Base-by-base conservation (phyloP, 1,140 invertebrate species). In the Saccostrea echinata region DNA sequence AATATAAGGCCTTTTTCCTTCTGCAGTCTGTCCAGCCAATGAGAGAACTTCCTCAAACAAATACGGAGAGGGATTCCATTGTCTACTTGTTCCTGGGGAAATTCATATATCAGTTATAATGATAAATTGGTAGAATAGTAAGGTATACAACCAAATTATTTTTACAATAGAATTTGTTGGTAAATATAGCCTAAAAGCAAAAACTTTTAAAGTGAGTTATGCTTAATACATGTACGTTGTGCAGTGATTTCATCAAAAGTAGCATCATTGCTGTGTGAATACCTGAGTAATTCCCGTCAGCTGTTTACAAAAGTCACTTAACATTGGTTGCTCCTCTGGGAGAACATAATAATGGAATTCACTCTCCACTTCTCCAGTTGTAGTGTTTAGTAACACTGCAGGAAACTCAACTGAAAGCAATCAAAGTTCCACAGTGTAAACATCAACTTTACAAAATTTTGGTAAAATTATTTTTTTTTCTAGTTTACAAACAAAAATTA, bases 281-380 rank as follows among this genome's bases (percentile, higher is more conserved):
- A 94, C 94, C 92, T 95, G 94, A 18, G 92, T 91, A 33, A 95
- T 95, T n/a, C 94, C 94, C 35, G 94, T 95, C 1, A 95, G 91
- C 81, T 94, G 84, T 84, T 88, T 91, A 91, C 94, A 95, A 85
- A 95, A 95, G 3, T 91, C 90, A 90, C 94, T 94, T 0, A 95
- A 91, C 11, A 91, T 88, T 21, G 94, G 94, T 27, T 93, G 89
- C 88, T 94, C 94, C 57, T 92, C 89, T n/a, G 94, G 94, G 86
- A 93, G 92, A 52, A 95, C 90, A 89, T 94, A 95, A 84, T 91
- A 89, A 68, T 94, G 94, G 83, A 94, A 95, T 57, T 94, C 93
- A 88, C 88, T 91, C 76, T 94, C 94, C 53, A 94, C 91, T 51
- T 92, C 33, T 52, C 94, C 94, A 84, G 88, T 93, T 9, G 80